A percentile compares a stretch with the other conserved stretches of the same genome.
These are phyloP conservation scores for Lagorchestes hirsutus DNA, from an alignment of 2,797 vertebrate genomes.

Conservation along the genomic window DNA sequence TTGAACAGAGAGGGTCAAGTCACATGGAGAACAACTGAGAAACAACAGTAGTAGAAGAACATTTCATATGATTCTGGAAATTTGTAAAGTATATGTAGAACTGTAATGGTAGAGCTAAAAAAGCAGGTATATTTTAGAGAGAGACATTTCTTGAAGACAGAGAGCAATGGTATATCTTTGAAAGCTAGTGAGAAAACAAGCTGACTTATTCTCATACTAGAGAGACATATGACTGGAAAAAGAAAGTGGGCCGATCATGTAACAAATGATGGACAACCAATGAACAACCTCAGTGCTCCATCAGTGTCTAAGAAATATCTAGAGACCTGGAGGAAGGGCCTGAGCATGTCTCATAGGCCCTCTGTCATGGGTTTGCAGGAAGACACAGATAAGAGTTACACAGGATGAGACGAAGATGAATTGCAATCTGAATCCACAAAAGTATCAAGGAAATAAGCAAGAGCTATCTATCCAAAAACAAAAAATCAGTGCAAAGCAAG, in stretches of 20 bases:
- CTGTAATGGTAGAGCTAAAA: background rate
- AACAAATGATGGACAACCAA: background rate
- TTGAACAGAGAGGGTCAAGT: background rate
- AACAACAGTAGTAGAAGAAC: background rate
- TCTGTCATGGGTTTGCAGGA: background rate
- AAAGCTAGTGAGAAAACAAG: background rate
- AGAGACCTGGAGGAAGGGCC: background rate
- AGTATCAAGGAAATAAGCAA: background rate
- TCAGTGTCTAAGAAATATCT: background rate
- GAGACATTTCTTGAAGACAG: background rate
- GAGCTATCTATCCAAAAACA: background rate
- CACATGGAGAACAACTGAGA: background rate
- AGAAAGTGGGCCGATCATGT: background rate
- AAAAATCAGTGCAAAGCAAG: background rate
- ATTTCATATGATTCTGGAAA: background rate
- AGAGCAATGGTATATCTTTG: slow-evolving; percentile 32
- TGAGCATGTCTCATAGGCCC: background rate
- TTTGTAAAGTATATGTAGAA: background rate
- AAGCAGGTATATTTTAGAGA: background rate
- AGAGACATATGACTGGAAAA: background rate
- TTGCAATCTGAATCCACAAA: background rate
- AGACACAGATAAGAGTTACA: background rate
- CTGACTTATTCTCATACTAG: background rate
- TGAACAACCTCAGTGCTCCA: background rate
- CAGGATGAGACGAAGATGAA: background rate